phyloP scores from a whole-genome alignment of 2,888 invertebrate genomes.

The Microchrysa polita region DNA sequence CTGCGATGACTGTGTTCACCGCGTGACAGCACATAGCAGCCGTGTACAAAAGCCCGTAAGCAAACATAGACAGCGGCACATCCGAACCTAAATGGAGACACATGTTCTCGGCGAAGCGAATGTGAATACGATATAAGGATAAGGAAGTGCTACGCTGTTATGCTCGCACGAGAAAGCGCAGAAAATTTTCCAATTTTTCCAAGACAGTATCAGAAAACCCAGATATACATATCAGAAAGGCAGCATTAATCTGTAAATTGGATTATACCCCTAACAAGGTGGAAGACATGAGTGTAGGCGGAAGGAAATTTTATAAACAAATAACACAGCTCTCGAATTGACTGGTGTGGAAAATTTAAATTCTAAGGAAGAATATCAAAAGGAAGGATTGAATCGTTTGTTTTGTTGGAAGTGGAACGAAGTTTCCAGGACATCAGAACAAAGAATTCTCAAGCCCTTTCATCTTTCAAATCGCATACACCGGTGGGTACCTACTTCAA shows the following conservation, averaged over 20 bases:
- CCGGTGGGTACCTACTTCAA: too few relatives aligned
- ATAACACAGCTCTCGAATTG: neutral
- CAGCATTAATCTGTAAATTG: constrained; percentile 6
- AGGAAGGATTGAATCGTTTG: neutral
- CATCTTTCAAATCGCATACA: too few relatives aligned
- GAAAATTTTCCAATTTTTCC: neutral
- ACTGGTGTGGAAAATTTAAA: constrained; percentile 24
- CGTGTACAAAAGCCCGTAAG: constrained; percentile 14
- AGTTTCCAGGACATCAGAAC: too few relatives aligned
- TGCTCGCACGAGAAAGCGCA: too few relatives aligned
- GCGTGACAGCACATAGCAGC: constrained; percentile 8
- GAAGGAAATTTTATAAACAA: constrained; percentile 16
- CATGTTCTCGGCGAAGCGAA: neutral
- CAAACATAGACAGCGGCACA: constrained; percentile 13
- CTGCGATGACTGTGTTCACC: neutral
- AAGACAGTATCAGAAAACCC: constrained; percentile 3
- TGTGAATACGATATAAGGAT: constrained; percentile 1
- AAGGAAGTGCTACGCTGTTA: neutral
- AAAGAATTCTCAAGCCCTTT: too few relatives aligned
- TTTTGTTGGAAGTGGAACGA: too few relatives aligned
- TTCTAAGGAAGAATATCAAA: constrained; percentile 14
- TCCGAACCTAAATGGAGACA: constrained; percentile 11
- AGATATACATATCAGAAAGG: neutral
- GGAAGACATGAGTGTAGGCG: neutral
- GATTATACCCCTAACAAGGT: constrained; percentile 17